Evolutionary conservation across 1,140 invertebrate genomes (phyloP), one percentile per base, ranked within the genome.

Genomic region (Andricus grossulariae): DNA sequence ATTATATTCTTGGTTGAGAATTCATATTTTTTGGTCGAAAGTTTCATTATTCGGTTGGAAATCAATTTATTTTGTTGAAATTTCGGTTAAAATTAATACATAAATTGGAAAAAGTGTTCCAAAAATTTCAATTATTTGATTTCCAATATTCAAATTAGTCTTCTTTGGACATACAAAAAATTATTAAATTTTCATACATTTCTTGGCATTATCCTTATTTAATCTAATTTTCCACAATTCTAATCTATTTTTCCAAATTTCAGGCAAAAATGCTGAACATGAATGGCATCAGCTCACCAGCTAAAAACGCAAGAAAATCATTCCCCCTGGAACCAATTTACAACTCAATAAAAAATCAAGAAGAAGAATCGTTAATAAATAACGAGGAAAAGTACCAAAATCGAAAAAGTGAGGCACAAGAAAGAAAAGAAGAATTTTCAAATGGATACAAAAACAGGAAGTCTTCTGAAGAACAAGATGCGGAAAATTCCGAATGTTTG

Each of bases 401-500:
- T 10, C 39, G 2, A 45, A 45, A 45, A 45, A 45, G 39, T 45
- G 39, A 45, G 7, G 25, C 54, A n/a, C 71, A 66, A 21, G 74
- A 75, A 18, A 66, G n/a, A 73, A 79, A 21, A n/a, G 21, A 32
- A 66, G 76, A 66, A 66, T 73, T 73, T 70, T 76, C 60, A 32
- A 39, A 39, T 39, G 16, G 75, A 76, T 52, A 78, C 71, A 8
- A 75, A 73, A 76, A 81, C 75, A 4, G 75, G 80, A 32, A 57
- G 32, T 66, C 79, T 60, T 71, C 76, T 75, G n/a, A 78, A 75
- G 49, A 75, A 72, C 45, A 73, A 45, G 4, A 77, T 73, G 75
- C 76, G 1, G 83, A 84, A 19, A 82, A 81, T 39, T 79, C 60
- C 12, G 86, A 85, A 25, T 85, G 80, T 2, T 78, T 87, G 10